Evolutionary conservation across 2,113 vertebrate genomes (phyloP).

Genomic region (Calcarius ornatus): DNA sequence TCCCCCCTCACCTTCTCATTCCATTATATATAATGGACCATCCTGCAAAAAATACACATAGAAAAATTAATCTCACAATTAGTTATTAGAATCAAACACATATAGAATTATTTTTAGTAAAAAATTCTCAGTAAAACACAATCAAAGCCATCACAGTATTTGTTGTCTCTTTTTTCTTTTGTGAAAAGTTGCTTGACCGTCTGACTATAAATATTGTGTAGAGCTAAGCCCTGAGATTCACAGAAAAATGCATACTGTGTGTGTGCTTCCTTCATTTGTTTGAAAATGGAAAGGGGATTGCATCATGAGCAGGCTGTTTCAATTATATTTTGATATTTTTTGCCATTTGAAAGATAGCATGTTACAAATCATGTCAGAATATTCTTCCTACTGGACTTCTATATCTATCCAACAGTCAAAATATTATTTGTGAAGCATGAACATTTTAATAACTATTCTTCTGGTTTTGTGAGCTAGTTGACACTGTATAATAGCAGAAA

Average conservation of each 20-base stretch:
- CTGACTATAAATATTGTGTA: background rate
- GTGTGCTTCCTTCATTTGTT: constrained; percentile 21
- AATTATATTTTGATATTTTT: constrained; percentile 61
- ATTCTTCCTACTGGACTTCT: constrained; percentile 61
- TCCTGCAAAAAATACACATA: background rate
- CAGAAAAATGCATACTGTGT: constrained; percentile 1
- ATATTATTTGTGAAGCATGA: constrained; percentile 63
- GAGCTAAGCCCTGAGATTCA: background rate
- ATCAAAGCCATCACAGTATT: background rate
- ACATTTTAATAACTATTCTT: constrained; percentile 65
- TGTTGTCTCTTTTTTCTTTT: background rate
- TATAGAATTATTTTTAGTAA: background rate
- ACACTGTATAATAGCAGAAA: constrained; percentile 53
- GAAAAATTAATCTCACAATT: background rate
- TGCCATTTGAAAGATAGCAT: constrained; percentile 53
- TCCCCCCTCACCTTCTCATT: background rate
- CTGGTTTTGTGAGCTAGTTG: constrained; percentile 57
- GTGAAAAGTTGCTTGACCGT: background rate
- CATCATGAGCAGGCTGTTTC: constrained; percentile 37
- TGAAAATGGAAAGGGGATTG: constrained; percentile 28
- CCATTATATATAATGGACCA: background rate
- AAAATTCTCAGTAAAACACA: background rate
- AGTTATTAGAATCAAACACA: background rate
- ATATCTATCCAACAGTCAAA: constrained; percentile 57
- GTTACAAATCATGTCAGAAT: constrained; percentile 66